Evolutionary conservation across 2,113 vertebrate genomes (phyloP).

Genomic region (Irena cyanogastra): DNA sequence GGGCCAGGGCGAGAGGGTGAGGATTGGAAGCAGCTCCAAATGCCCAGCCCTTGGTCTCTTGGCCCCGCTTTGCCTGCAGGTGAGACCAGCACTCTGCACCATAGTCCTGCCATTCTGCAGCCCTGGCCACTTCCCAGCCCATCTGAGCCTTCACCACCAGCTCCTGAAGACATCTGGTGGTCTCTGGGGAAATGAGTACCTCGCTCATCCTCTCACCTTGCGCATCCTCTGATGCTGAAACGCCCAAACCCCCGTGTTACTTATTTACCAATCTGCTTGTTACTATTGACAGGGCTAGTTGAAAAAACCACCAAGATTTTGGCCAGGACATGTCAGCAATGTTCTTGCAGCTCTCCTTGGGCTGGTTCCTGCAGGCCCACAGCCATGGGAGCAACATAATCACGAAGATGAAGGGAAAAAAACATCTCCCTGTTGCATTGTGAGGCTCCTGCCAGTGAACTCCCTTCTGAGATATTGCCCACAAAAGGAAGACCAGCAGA

Average conservation of each 20-base stretch:
- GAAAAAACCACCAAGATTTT: neutral
- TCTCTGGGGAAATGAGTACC: neutral
- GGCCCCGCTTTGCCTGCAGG: rapidly evolving
- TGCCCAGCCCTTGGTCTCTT: neutral
- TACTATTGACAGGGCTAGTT: neutral
- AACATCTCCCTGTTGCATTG: neutral
- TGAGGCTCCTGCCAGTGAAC: neutral
- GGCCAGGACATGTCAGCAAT: neutral
- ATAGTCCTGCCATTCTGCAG: neutral
- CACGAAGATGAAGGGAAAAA: neutral
- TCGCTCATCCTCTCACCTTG: neutral
- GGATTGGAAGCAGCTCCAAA: neutral
- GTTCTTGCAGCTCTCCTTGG: neutral
- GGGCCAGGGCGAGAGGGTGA: rapidly evolving
- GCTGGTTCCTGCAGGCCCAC: neutral
- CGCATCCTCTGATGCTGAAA: neutral
- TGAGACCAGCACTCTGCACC: neutral
- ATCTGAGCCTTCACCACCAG: neutral
- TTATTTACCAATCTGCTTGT: neutral
- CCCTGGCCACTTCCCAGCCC: neutral
- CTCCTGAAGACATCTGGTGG: neutral
- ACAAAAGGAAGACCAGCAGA: neutral
- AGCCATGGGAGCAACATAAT: neutral
- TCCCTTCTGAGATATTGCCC: neutral
- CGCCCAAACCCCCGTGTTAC: neutral